phyloP scores from a whole-genome alignment of 2,888 invertebrate species.

The Gisinianus flammeolus region DNA sequence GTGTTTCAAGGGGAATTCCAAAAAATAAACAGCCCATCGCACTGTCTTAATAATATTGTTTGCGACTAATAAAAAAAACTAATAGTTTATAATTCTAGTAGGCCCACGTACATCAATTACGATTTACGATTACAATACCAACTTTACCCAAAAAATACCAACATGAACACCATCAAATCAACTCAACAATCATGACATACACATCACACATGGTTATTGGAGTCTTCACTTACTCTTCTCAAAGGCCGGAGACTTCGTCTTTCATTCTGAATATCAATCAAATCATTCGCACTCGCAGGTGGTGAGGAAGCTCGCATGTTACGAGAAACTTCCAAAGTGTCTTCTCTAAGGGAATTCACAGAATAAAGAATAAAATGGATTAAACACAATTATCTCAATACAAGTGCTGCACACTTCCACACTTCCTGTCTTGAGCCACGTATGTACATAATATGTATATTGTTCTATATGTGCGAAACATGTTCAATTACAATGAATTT shows the following conservation, averaged over 20 bases:
- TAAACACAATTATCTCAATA: too few relatives aligned
- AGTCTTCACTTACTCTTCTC: slow-evolving; percentile 67
- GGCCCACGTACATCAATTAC: background rate
- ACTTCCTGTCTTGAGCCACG: too few relatives aligned
- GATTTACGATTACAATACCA: background rate
- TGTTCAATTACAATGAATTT: too few relatives aligned
- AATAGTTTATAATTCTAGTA: background rate
- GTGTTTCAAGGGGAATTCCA: slow-evolving; percentile 1
- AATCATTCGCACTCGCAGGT: slow-evolving; percentile 88
- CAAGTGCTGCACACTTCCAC: too few relatives aligned
- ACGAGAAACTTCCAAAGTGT: slow-evolving; percentile 91
- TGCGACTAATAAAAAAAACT: slow-evolving; percentile 1
- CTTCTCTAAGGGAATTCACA: too few relatives aligned
- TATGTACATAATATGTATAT: too few relatives aligned
- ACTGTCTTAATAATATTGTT: background rate
- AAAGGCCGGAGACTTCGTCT: slow-evolving; percentile 75
- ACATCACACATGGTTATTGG: too few relatives aligned
- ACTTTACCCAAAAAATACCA: background rate
- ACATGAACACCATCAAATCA: background rate
- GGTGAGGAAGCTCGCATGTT: slow-evolving; percentile 95
- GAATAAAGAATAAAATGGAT: too few relatives aligned
- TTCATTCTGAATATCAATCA: slow-evolving; percentile 83
- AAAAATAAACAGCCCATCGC: slow-evolving; percentile 7
- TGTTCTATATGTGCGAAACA: too few relatives aligned
- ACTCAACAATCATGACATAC: background rate